Percentiles rank a stretch among this genome's conserved stretches.
Evolutionary conservation across 1,140 invertebrate species (phyloP).

Genomic region (Eumeta japonica): DNA sequence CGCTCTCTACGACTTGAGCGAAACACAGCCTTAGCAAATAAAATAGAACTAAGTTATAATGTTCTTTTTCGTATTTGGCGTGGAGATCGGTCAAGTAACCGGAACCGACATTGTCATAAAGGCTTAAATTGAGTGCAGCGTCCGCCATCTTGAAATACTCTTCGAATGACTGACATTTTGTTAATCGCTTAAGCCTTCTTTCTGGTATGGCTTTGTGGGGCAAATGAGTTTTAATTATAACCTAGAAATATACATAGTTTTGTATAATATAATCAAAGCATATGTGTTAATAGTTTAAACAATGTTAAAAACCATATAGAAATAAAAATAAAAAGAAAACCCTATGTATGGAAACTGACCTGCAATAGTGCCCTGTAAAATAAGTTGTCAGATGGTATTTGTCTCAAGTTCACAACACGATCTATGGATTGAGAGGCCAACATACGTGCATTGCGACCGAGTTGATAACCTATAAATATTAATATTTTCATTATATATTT

Average conservation of each 20-base stretch:
- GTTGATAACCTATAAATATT: slow-evolving; percentile 25
- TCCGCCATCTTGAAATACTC: slow-evolving; percentile 68
- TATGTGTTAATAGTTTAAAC: not conserved
- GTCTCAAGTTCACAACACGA: slow-evolving; percentile 59
- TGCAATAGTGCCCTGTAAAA: slow-evolving; percentile 76
- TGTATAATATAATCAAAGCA: no score
- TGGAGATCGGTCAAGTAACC: slow-evolving; percentile 54
- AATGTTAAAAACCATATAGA: not conserved
- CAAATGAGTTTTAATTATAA: slow-evolving; percentile 47
- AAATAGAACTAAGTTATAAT: slow-evolving; percentile 73
- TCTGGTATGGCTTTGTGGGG: slow-evolving; percentile 26
- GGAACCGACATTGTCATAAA: slow-evolving; percentile 47
- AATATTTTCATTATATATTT: not conserved
- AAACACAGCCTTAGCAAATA: slow-evolving; percentile 78
- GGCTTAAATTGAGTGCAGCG: slow-evolving; percentile 52
- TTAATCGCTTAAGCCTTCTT: slow-evolving; percentile 44
- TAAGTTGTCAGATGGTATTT: slow-evolving; percentile 63
- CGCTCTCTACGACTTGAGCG: slow-evolving; percentile 79
- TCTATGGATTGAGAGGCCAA: slow-evolving; percentile 76
- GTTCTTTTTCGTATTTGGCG: slow-evolving; percentile 43
- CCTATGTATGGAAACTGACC: slow-evolving; percentile 52
- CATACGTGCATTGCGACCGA: slow-evolving; percentile 80
- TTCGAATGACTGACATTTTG: slow-evolving; percentile 60
- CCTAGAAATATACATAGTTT: slow-evolving; percentile 26
- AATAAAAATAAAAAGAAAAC: not conserved